Percentiles rank a stretch among this genome's conserved stretches.
Evolutionary conservation across 2,113 vertebrate genomes (phyloP).

Genomic region (Theristicus caerulescens): DNA sequence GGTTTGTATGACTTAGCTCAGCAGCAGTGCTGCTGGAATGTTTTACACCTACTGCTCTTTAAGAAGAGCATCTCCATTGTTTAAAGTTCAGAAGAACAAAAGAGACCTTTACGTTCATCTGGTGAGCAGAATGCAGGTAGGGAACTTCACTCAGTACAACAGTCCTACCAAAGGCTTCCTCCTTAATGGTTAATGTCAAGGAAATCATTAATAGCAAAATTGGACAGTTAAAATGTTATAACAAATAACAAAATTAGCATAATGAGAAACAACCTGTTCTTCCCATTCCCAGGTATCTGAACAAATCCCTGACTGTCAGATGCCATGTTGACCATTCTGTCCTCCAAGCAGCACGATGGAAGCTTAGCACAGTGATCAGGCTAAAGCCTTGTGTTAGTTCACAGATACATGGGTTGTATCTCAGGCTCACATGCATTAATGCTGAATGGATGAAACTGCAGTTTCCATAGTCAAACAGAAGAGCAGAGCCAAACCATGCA

Average conservation of each 20-base stretch:
- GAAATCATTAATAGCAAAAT: neutral
- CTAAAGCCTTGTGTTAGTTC: neutral
- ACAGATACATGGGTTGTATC: fast-evolving
- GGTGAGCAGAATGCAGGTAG: neutral
- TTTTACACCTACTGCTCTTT: neutral
- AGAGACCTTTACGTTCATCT: neutral
- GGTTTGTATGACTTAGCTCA: neutral
- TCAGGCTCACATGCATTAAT: neutral
- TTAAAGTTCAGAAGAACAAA: neutral
- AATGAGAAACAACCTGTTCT: fast-evolving
- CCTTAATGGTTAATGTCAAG: neutral
- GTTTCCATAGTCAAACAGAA: neutral
- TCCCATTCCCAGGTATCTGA: neutral
- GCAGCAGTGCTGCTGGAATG: neutral
- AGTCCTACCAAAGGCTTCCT: neutral
- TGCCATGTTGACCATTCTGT: neutral
- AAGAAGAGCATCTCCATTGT: neutral
- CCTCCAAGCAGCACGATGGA: neutral
- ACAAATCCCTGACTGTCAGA: neutral
- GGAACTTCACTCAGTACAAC: neutral
- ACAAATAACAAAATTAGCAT: neutral
- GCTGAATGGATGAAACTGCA: neutral
- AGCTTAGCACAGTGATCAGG: neutral
- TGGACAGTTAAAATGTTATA: neutral
- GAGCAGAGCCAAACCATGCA: neutral